Base-by-base conservation (phyloP, 1,140 invertebrate species). In the Drosophila repleta region DNA sequence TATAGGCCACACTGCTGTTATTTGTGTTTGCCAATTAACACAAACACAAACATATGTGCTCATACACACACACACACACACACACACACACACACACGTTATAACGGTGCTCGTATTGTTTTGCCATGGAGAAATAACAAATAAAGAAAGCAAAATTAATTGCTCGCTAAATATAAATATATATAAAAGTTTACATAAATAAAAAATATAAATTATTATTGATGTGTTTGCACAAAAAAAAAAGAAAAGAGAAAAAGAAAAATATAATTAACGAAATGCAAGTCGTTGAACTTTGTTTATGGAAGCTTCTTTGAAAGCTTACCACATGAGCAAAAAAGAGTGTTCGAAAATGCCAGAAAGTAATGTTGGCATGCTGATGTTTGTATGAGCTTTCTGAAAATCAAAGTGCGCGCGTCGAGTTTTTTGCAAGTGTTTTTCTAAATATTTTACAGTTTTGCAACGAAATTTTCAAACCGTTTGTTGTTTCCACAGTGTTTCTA, bases 361-460 rank as follows among this genome's bases (percentile, higher is more conserved):
- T 45, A 65, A 71, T 64, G 49, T 62, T 45, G 20, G n/a, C n/a
- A 37, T 69, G 29, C 48, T 69, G 55, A 77, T 79, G 71, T 66
- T 39, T 57, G 32, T 56, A 62, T 71, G 62, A 70, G 53, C 37
- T 73, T 63, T 60, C 32, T 56, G 18, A 21, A 45, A 65, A 64
- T 61, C 55, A 74, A 74, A 66, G 83, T 79, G 83, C 71, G 81
- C 67, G 81, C 76, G 74, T 76, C 76, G 83, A 88, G 83, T 88
- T 88, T 88, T 85, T 85, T 89, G 49, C 65, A 88, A 88, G 83
- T 88, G 83, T 88, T 88, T 88, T 88, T 88, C 83, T 74, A 79
- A 82, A 88, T 74, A 57, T 68, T 89, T 73, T 76, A 79, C 66
- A 65, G 60, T 82, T 83, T 76, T 79, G 79, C 63, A 67, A 75